A percentile compares a stretch with the other conserved stretches of the same genome.
These are phyloP conservation scores for Belgica antarctica DNA, from an alignment of 2,888 invertebrate species.

Conservation along the genomic window DNA sequence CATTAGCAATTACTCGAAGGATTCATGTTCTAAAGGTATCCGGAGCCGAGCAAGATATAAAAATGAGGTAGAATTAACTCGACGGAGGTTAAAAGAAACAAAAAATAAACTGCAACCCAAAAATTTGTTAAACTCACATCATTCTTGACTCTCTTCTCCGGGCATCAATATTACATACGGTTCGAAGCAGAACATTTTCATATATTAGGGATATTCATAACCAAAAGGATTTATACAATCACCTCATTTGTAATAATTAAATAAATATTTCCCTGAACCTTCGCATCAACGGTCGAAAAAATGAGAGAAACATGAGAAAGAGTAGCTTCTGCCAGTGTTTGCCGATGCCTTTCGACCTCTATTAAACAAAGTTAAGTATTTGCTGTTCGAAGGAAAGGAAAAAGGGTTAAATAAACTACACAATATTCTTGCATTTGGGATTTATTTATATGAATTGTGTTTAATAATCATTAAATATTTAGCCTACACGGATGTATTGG, in stretches of 20 bases:
- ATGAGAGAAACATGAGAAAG: not conserved
- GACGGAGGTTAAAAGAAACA: conserved; percentile 7
- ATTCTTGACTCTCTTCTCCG: not conserved
- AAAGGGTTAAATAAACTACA: conserved; percentile 31
- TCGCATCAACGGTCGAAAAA: not conserved
- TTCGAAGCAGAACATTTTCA: not conserved
- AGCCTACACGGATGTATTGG: conserved; percentile 3
- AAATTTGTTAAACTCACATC: not conserved
- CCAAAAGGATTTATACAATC: conserved; percentile 21
- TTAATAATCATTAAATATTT: conserved; percentile 42
- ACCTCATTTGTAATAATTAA: conserved; percentile 43
- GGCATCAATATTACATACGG: conserved; percentile 15
- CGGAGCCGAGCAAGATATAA: conserved; percentile 4
- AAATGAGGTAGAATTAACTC: conserved; percentile 30
- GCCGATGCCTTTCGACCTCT: conserved; percentile 37
- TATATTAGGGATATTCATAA: conserved; percentile 6
- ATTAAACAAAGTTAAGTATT: conserved; percentile 16
- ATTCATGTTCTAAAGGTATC: conserved; percentile 27
- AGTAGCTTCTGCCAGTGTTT: conserved; percentile 17
- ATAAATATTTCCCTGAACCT: conserved; percentile 39
- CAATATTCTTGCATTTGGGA: conserved; percentile 16
- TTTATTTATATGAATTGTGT: conserved; percentile 30
- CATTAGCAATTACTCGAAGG: not conserved
- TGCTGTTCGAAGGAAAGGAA: conserved; percentile 17
- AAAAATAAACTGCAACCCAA: conserved; percentile 26